A percentile compares a stretch with the other conserved stretches of the same genome.
These are phyloP conservation scores for Muscina levida DNA, from an alignment of 2,888 invertebrate genomes.

Conservation along the genomic window DNA sequence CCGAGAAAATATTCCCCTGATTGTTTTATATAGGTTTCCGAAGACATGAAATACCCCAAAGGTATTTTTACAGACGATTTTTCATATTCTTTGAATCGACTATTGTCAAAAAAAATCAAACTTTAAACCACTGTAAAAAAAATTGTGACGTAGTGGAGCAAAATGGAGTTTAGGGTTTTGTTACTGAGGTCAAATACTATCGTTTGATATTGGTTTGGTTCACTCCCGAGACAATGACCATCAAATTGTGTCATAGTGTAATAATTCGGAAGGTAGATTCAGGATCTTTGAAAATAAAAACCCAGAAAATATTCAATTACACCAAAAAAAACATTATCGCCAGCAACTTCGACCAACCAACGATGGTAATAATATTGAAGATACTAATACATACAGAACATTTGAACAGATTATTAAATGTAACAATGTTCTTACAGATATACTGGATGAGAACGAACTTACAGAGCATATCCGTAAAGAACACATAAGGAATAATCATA, in stretches of 20 bases:
- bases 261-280: not conserved
- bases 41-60: too few species aligned
- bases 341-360: not conserved
- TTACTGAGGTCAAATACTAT: too few species aligned
- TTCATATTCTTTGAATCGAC: too few species aligned
- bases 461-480: not conserved
- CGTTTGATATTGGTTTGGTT: too few species aligned
- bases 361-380: not conserved
- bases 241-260: not conserved
- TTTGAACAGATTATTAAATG: not conserved
- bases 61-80: too few species aligned
- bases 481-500: conserved; percentile 9
- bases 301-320: not conserved
- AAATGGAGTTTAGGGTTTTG: too few species aligned
- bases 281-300: conserved; percentile 17
- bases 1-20: too few species aligned
- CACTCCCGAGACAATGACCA: not conserved
- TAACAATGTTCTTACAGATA: not conserved
- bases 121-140: too few species aligned
- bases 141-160: too few species aligned
- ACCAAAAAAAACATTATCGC: not conserved
- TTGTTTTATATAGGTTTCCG: too few species aligned
- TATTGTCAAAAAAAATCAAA: too few species aligned
- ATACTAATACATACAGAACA: not conserved
- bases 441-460: not conserved